These are phyloP conservation scores for Stenolophus ochropezus DNA, from an alignment of 2,888 invertebrate species.

Conservation along the genomic window DNA sequence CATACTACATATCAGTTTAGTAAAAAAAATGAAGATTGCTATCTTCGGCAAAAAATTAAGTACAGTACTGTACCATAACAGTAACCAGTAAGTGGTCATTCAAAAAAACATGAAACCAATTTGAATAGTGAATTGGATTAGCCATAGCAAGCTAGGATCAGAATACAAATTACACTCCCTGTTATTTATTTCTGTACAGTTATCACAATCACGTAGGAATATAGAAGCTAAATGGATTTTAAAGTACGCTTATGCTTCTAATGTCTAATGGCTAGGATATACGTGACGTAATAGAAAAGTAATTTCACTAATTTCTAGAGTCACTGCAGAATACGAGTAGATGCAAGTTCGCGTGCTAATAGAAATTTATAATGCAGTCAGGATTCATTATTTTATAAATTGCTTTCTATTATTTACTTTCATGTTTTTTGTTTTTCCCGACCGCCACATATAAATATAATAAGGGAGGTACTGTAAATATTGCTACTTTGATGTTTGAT, in stretches of 20 bases:
- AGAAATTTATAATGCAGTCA: neutral
- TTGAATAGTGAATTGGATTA: constrained; percentile 41
- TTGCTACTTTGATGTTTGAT: no score
- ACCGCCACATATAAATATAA: no score
- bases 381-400: constrained; percentile 34
- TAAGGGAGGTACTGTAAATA: no score
- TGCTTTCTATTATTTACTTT: neutral
- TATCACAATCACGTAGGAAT: constrained; percentile 41
- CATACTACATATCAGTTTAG: neutral
- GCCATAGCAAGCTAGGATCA: neutral
- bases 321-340: neutral
- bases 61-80: constrained; percentile 20
- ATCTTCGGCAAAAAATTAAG: constrained; percentile 2
- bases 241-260: constrained; percentile 9
- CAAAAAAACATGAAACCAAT: constrained; percentile 33
- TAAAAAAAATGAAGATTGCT: constrained; percentile 2
- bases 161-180: constrained; percentile 24
- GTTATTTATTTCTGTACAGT: constrained; percentile 23
- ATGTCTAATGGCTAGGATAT: constrained; percentile 12
- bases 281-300: constrained; percentile 31
- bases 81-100: constrained; percentile 2
- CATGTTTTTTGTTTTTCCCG: no score
- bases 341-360: constrained; percentile 9
- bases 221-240: constrained; percentile 38
- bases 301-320: constrained; percentile 14